Evolutionary conservation across 2,113 vertebrate genomes (phyloP), one percentile per base, ranked within the genome.

Genomic region (Toxotes jaculatrix): DNA sequence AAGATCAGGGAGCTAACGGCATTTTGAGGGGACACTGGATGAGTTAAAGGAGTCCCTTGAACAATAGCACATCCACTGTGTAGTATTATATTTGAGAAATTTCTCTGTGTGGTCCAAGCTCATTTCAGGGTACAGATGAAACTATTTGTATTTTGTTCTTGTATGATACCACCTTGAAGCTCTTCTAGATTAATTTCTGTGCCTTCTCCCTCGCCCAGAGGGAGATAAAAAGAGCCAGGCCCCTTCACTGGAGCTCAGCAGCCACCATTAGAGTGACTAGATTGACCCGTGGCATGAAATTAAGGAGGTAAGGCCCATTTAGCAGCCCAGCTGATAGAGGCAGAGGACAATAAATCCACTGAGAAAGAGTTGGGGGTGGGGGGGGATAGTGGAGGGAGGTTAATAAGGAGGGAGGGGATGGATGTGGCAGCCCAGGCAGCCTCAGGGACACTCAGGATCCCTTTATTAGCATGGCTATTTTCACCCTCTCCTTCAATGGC

Each of bases 251-350:
- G 59, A 62, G 81, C 84, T 82, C 16, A 3, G 70, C 66, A 51
- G 68, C 80, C 57, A 40, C 89, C 88, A 90, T 93, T 88, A 92
- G 87, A 86, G 60, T 42, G 82, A 83, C 87, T 82, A 69, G 70
- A 70, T 77, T 84, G 86, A 91, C 91, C 88, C 19, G 10, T 82
- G 90, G 90, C 90, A 83, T 87, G 81, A 92, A 91, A 93, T 92
- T 85, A 92, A 89, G 83, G 68, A 86, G 79, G 85, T 68, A 57
- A 87, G 80, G 86, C 77, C 74, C 89, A 87, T 87, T 85, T 83
- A 88, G 77, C 78, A 66, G 81, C 75, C 53, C 66, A 43, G 80
- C 79, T 79, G 83, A 91, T 91, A 65, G 89, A 84, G 80, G 74
- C 82, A 17, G 83, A 80, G 71, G 65, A 84, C 87, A 86, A 93